These are phyloP conservation scores for Diarsia dahlii DNA, from an alignment of 2,888 invertebrate species.

Conservation along the genomic window DNA sequence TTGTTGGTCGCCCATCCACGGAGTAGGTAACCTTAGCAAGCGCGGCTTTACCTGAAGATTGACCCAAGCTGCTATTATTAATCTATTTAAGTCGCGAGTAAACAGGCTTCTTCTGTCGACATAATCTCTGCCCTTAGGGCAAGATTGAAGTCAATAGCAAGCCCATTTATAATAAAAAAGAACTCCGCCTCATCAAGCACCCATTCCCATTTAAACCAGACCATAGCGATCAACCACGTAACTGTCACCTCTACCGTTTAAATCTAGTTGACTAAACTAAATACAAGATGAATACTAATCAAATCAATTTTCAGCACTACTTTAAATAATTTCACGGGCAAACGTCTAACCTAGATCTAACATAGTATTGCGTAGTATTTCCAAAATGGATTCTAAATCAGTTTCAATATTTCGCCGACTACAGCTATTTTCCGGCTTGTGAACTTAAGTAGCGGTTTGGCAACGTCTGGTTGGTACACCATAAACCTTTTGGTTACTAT, in stretches of 20 bases:
- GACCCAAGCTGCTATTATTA: too few species aligned
- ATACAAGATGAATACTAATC: conserved; percentile 18
- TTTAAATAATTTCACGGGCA: conserved; percentile 58
- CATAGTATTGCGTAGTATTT: conserved; percentile 63
- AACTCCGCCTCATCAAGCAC: not conserved
- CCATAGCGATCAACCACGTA: not conserved
- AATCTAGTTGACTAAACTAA: not conserved
- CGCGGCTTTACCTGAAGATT: too few species aligned
- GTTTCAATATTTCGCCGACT: conserved; percentile 70
- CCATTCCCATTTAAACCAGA: not conserved
- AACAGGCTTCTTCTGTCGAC: too few species aligned
- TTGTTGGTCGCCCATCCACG: too few species aligned
- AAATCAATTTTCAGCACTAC: conserved; percentile 35
- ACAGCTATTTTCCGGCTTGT: conserved; percentile 72
- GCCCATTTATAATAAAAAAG: too few species aligned
- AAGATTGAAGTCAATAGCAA: too few species aligned
- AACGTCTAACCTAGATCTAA: conserved; percentile 57
- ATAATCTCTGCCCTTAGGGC: too few species aligned
- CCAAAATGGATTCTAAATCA: conserved; percentile 66
- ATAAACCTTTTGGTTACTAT: conserved; percentile 66
- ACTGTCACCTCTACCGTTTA: not conserved
- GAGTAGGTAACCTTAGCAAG: too few species aligned
- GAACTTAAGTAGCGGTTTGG: conserved; percentile 65
- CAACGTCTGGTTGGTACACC: conserved; percentile 62
- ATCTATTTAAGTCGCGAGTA: too few species aligned